Percentiles rank a stretch among this genome's conserved stretches.
phyloP scores from a whole-genome alignment of 2,797 vertebrate species.

The Sebastes minor region DNA sequence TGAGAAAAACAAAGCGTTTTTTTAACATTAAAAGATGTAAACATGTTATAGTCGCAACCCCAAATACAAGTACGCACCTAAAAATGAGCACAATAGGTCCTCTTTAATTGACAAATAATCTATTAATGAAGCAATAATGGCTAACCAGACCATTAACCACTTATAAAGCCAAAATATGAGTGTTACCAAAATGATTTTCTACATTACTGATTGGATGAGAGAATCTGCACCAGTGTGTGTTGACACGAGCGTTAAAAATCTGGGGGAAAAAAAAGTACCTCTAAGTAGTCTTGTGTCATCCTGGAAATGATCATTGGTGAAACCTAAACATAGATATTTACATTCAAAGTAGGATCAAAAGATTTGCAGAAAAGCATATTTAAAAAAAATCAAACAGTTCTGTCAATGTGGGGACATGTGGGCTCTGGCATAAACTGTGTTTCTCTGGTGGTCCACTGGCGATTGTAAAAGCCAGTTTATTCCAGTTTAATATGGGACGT shows the following conservation, averaged over 20 bases:
- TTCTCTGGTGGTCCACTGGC: slow-evolving; percentile 32
- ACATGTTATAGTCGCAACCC: too few relatives aligned
- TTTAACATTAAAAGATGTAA: too few relatives aligned
- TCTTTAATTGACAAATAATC: background rate
- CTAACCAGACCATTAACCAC: background rate
- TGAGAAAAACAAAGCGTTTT: too few relatives aligned
- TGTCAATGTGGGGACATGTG: slow-evolving; percentile 53
- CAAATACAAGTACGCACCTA: too few relatives aligned
- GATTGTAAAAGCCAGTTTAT: slow-evolving; percentile 70
- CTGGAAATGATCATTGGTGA: slow-evolving; percentile 89
- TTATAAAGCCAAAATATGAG: background rate
- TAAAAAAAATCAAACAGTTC: slow-evolving; percentile 26
- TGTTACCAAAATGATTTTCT: background rate
- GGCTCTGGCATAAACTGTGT: slow-evolving; percentile 72
- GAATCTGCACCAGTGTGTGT: slow-evolving; percentile 35
- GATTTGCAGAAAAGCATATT: slow-evolving; percentile 62
- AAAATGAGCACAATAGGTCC: too few relatives aligned
- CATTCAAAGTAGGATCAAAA: slow-evolving; percentile 74
- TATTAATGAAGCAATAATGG: background rate
- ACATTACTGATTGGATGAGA: background rate
- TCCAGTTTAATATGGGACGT: slow-evolving; percentile 81
- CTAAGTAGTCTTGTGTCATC: slow-evolving; percentile 88
- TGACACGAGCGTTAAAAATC: slow-evolving; percentile 56
- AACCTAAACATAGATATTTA: slow-evolving; percentile 88
- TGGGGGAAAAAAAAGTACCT: slow-evolving; percentile 76